These are phyloP conservation scores for Prenolepis imparis DNA, from an alignment of 2,888 invertebrate species.

Conservation along the genomic window DNA sequence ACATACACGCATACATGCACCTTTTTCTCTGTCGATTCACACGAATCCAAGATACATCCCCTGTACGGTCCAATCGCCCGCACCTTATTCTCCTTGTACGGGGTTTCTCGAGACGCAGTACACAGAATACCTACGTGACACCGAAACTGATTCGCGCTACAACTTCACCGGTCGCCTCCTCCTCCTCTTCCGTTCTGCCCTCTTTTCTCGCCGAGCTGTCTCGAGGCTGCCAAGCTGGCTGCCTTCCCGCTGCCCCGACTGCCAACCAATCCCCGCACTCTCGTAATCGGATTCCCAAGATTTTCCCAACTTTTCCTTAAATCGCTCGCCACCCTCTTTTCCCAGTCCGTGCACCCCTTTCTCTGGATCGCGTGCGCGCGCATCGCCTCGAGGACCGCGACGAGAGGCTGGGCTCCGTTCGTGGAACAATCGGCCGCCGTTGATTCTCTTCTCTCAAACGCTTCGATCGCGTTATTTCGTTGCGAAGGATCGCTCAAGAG, in stretches of 20 bases:
- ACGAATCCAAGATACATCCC: constrained; percentile 1
- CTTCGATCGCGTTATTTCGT: constrained; percentile 54
- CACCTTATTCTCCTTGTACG: constrained; percentile 54
- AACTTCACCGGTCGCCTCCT: constrained; percentile 48
- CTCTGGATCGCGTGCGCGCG: background rate
- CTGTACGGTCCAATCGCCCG: constrained; percentile 29
- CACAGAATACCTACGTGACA: constrained; percentile 76
- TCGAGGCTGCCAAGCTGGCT: background rate
- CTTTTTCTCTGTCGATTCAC: constrained; percentile 1
- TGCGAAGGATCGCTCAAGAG: constrained; percentile 44
- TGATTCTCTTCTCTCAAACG: constrained; percentile 32
- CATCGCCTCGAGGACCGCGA: background rate
- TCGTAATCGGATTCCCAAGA: constrained; percentile 73
- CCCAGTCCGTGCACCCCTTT: constrained; percentile 1
- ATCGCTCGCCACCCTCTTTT: constrained; percentile 38
- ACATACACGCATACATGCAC: background rate
- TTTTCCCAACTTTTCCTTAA: constrained; percentile 67
- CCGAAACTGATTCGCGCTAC: constrained; percentile 77
- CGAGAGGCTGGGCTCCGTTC: background rate
- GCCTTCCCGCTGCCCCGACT: constrained; percentile 50
- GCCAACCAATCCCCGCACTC: constrained; percentile 63
- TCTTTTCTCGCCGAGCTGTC: background rate
- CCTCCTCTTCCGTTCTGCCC: background rate
- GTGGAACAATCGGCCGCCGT: constrained; percentile 48
- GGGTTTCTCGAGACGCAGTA: constrained; percentile 48